Evolutionary conservation across 2,797 vertebrate genomes (phyloP).

Genomic region (Propithecus deckenii): DNA sequence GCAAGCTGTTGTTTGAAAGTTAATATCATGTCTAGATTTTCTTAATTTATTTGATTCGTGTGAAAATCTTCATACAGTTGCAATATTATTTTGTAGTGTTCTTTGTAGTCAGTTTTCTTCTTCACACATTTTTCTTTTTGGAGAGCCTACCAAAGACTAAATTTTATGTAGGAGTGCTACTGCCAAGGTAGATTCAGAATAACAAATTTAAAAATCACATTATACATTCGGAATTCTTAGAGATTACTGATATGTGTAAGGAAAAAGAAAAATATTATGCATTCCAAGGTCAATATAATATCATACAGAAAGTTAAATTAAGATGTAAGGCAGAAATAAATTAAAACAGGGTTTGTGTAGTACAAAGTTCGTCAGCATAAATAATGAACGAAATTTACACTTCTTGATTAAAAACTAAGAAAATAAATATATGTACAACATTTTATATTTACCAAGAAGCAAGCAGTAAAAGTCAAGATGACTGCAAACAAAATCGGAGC

Average conservation of each 20-base stretch:
- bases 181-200: neutral
- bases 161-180: neutral
- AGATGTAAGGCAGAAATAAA: neutral
- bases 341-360: neutral
- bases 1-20: neutral
- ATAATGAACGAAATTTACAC: neutral
- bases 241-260: neutral
- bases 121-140: neutral
- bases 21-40: neutral
- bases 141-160: neutral
- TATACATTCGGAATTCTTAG: neutral
- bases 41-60: conserved; percentile 1
- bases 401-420: neutral
- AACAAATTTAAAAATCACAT: neutral
- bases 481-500: neutral
- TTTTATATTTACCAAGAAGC: conserved; percentile 41
- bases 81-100: conserved; percentile 12
- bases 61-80: neutral
- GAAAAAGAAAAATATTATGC: neutral
- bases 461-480: conserved; percentile 31
- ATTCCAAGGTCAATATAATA: no score
- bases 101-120: neutral
- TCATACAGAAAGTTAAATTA: neutral
- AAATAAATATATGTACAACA: neutral
- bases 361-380: neutral